Percentiles rank a stretch among this genome's conserved stretches.
Evolutionary conservation across 2,797 vertebrate species (phyloP).

Genomic region (Coreius guichenoti): DNA sequence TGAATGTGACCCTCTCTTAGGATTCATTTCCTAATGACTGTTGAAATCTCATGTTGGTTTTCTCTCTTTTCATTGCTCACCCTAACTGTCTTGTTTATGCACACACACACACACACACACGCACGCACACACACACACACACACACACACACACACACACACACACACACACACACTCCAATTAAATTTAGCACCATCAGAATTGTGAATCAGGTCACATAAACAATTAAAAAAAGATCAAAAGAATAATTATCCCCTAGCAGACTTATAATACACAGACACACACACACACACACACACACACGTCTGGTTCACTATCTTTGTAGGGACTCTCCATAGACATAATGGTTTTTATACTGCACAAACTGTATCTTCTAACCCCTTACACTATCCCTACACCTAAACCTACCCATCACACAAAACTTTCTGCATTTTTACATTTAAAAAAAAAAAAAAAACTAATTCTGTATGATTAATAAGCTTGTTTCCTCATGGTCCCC

Average conservation of each 20-base stretch:
- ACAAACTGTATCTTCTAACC: no score
- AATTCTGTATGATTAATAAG: no score
- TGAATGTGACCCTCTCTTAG: constrained; percentile 28
- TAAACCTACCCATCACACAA: no score
- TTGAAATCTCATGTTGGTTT: constrained; percentile 49
- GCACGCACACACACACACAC: not conserved
- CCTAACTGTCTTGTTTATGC: constrained; percentile 11
- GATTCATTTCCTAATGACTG: constrained; percentile 44
- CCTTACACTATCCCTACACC: no score
- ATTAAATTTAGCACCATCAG: constrained; percentile 4
- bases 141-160: no score
- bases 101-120: not conserved
- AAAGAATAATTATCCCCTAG: not conserved
- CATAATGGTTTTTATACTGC: no score
- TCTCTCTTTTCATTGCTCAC: constrained; percentile 48
- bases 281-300: not conserved
- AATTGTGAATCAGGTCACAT: constrained; percentile 16
- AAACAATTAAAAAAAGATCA: constrained; percentile 21
- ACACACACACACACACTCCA: not conserved
- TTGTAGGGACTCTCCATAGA: no score
- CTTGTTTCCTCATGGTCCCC: no score
- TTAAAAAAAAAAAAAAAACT: no score
- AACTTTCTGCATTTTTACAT: no score
- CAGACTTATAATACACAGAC: not conserved
- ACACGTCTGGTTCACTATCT: no score